Evolutionary conservation across 1,140 invertebrate species (phyloP), one percentile per base, ranked within the genome.

Genomic region (Halyomorpha halys): DNA sequence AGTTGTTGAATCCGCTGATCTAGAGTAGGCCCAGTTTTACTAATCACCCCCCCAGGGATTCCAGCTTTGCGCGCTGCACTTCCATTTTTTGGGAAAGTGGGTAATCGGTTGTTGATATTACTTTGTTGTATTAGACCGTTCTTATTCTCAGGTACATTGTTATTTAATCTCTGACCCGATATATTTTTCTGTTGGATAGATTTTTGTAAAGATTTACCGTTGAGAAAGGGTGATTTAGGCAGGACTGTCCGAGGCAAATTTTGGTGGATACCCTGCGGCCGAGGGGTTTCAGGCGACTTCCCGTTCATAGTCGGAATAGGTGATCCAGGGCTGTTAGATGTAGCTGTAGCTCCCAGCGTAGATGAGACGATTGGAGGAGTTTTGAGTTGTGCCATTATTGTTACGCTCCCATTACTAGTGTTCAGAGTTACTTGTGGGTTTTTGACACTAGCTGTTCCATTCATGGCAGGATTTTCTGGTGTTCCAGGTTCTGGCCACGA

Each of bases 1-100:
- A 67, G 39, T 39, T 67, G 66, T 27, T 67, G 66, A 1, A 67
- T 59, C 34, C 66, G 59, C 21, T 67, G 66, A 44, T 67, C 66
- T 19, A 64, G 16, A 0, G 64, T 65, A 25, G 64, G 64, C 3
- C 59, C 64, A n/a, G 53, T 64, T 47, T 59, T 64, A 27, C 47
- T 65, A 15, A 61, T 25, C 0, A 61, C 59, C 30, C 64, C 64
- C 3, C 59, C 59, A 53, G 56, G 64, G 23, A 65, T 44, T 5
- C 27, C 59, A 1, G 39, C 30, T 44, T 60, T 60, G 6, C 59
- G 27, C 1, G n/a, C 34, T 2, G 18, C 14, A 13, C 30, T 16
- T n/a, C 30, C 30, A 23, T 14, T 23, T 44, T 60, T 60, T 16
- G 3, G 59, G 25, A 60, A 60, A 21, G 59, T 60, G 6, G 59